These are phyloP conservation scores for Sapajus apella DNA, from an alignment of 2,113 vertebrate genomes.

Conservation along the genomic window DNA sequence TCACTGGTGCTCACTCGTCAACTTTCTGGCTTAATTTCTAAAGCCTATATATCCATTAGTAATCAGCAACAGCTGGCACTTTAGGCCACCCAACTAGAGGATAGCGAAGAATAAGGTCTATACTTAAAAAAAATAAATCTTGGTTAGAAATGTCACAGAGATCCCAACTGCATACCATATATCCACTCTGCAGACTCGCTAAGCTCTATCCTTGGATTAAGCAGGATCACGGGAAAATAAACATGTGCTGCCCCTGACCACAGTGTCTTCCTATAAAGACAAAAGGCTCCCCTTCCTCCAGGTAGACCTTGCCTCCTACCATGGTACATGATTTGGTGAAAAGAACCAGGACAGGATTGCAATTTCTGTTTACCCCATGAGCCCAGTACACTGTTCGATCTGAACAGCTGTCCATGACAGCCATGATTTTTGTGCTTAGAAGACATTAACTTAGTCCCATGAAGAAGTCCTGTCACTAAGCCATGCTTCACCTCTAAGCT, in stretches of 20 bases:
- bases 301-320: not conserved
- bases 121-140: not conserved
- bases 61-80: not conserved
- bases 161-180: not conserved
- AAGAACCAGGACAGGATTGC: not conserved
- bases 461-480: not conserved
- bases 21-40: conserved; percentile 30
- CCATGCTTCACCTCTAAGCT: not conserved
- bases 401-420: not conserved
- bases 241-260: not conserved
- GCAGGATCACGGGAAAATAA: not conserved
- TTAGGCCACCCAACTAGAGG: not conserved
- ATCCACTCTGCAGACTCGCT: not conserved
- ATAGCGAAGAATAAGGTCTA: not conserved
- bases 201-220: not conserved
- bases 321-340: not conserved
- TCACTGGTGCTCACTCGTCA: not conserved
- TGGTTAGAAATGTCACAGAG: not conserved
- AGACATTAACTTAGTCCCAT: not conserved
- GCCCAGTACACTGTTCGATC: not conserved
- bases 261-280: not conserved
- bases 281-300: not conserved
- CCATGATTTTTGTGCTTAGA: not conserved
- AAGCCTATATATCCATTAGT: not conserved
- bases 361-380: not conserved